Conservation (phyloP, 2,888 invertebrate species). For the Temnothorax ravouxi region DNA sequence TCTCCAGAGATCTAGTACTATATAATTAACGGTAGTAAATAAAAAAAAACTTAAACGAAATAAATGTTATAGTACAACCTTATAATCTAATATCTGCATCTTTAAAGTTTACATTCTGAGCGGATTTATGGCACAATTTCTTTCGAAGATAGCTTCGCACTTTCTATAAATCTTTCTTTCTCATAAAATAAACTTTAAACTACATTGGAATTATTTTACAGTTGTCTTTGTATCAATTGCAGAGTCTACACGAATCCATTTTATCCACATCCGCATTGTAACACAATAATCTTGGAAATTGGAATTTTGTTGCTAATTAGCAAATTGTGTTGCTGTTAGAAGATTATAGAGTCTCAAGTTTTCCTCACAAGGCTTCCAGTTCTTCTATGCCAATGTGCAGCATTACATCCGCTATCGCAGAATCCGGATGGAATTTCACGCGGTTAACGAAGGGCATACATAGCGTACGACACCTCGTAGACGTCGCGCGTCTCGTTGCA, state of each 20-base stretch:
- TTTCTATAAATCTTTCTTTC: neutral
- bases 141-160: neutral
- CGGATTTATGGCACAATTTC: neutral
- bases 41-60: neutral
- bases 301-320: conserved; percentile 9
- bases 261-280: neutral
- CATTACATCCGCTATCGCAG: conserved; percentile 10
- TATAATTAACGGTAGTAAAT: neutral
- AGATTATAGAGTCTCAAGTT: neutral
- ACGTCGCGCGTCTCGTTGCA: conserved; percentile 30
- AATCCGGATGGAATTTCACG: conserved; percentile 25
- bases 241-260: neutral
- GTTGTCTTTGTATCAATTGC: neutral
- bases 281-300: neutral
- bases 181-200: neutral
- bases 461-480: neutral
- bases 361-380: conserved; percentile 63
- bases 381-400: conserved; percentile 36
- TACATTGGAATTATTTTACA: neutral
- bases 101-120: neutral
- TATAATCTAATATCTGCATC: neutral
- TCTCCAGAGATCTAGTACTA: neutral
- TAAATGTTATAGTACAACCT: neutral
- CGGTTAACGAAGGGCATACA: conserved; percentile 14
- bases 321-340: neutral